These are phyloP conservation scores for Nycticryphes semicollaris DNA, from an alignment of 2,113 vertebrate genomes.

Conservation along the genomic window DNA sequence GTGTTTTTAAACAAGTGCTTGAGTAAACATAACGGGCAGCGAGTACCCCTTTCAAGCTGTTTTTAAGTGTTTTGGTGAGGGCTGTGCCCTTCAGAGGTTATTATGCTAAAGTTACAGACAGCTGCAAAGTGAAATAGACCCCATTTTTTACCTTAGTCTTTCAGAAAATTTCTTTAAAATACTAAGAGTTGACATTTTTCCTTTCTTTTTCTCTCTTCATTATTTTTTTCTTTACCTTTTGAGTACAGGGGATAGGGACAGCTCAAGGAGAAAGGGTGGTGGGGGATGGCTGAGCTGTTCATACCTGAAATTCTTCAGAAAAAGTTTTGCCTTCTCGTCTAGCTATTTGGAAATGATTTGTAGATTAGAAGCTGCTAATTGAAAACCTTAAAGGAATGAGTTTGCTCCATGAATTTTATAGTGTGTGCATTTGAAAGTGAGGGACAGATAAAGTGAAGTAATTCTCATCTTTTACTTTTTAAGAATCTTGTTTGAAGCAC, in stretches of 20 bases:
- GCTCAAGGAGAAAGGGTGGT: background rate
- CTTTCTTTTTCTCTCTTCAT: rapidly evolving
- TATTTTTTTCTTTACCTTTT: background rate
- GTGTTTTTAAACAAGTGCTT: conserved; percentile 76
- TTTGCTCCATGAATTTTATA: background rate
- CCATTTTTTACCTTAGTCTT: conserved; percentile 1
- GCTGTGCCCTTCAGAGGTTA: background rate
- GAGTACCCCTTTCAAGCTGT: conserved; percentile 25
- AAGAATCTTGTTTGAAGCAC: background rate
- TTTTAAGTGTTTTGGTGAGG: conserved; percentile 35
- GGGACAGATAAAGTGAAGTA: background rate
- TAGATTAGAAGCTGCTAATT: conserved; percentile 36
- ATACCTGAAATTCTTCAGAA: conserved; percentile 74
- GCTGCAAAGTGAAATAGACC: background rate
- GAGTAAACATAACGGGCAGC: conserved; percentile 61
- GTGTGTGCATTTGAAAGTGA: background rate
- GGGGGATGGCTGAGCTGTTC: conserved; percentile 22
- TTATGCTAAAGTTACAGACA: conserved; percentile 2
- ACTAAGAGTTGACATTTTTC: background rate
- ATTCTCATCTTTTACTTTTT: background rate
- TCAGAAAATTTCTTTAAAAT: background rate
- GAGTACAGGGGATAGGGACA: background rate
- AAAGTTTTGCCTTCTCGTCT: conserved; percentile 1
- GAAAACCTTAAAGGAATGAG: background rate
- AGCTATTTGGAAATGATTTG: background rate